These are phyloP conservation scores for Steinernema khuongi DNA, from an alignment of 1,140 invertebrate genomes.

Conservation along the genomic window DNA sequence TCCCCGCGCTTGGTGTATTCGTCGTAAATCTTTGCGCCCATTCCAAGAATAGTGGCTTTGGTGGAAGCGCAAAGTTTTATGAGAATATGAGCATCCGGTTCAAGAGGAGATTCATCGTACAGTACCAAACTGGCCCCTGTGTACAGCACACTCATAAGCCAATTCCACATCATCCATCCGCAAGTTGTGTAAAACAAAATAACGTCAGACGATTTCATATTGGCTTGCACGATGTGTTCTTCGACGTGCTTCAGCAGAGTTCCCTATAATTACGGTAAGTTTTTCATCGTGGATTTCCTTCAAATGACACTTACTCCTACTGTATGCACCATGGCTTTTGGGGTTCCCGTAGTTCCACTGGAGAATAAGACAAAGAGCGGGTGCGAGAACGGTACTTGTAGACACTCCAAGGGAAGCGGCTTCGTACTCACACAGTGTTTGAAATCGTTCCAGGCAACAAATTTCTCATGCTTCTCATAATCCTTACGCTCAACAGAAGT, in stretches of 20 bases:
- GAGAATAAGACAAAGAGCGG: constrained; percentile 67
- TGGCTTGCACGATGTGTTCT: constrained; percentile 65
- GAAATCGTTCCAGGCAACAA: constrained; percentile 24
- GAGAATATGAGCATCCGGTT: constrained; percentile 62
- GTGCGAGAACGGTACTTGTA: constrained; percentile 66
- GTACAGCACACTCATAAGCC: constrained; percentile 60
- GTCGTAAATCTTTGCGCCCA: constrained; percentile 65
- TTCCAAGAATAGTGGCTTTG: constrained; percentile 65
- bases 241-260: constrained; percentile 66
- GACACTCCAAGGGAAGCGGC: constrained; percentile 58
- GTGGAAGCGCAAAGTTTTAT: constrained; percentile 65
- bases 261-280: constrained; percentile 60
- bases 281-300: constrained; percentile 13
- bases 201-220: constrained; percentile 63
- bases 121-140: constrained; percentile 64
- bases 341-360: constrained; percentile 66
- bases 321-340: constrained; percentile 67
- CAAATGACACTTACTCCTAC: constrained; percentile 62
- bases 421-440: constrained; percentile 14
- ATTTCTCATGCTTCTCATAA: constrained; percentile 32
- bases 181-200: constrained; percentile 67
- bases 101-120: constrained; percentile 66
- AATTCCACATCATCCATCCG: constrained; percentile 70
- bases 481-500: constrained; percentile 56
- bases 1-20: constrained; percentile 59